Conservation (phyloP, 1,140 invertebrate species). For the Drosophila tani region DNA sequence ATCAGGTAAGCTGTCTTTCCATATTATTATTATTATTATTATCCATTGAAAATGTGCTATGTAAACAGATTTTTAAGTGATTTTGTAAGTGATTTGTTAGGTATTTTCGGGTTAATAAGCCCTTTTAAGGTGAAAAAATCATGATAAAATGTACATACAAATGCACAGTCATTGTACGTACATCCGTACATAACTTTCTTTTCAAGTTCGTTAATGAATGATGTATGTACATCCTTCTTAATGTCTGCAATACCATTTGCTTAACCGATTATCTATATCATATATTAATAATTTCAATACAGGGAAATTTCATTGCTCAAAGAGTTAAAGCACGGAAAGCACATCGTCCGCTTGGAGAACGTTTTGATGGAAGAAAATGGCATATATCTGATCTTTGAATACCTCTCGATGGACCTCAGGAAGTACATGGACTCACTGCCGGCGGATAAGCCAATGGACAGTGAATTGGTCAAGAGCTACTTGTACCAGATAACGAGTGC, state of each 20-base stretch:
- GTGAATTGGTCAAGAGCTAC: too few species aligned
- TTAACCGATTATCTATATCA: too few species aligned
- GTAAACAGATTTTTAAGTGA: neutral
- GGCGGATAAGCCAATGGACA: too few species aligned
- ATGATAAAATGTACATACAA: neutral
- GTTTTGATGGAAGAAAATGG: conserved; percentile 95
- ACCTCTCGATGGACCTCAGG: conserved; percentile 98
- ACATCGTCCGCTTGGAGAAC: conserved; percentile 96
- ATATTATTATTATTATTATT: neutral
- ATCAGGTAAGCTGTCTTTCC: conserved; percentile 86
- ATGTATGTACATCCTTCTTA: too few species aligned
- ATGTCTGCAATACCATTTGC: too few species aligned
- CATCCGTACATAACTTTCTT: too few species aligned
- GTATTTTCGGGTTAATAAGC: too few species aligned
- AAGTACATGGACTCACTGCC: conserved; percentile 93
- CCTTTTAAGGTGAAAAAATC: neutral
- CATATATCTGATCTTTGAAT: conserved; percentile 91
- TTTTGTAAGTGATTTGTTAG: neutral
- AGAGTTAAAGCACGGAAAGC: conserved; percentile 95
- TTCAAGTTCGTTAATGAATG: too few species aligned
- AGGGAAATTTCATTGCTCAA: conserved; percentile 94
- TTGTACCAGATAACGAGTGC: too few species aligned
- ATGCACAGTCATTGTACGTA: conserved; percentile 3
- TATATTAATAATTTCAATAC: too few species aligned
- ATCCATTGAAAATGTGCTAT: too few species aligned